phyloP scores from a whole-genome alignment of 2,113 vertebrate genomes.

The Epinephelus lanceolatus region DNA sequence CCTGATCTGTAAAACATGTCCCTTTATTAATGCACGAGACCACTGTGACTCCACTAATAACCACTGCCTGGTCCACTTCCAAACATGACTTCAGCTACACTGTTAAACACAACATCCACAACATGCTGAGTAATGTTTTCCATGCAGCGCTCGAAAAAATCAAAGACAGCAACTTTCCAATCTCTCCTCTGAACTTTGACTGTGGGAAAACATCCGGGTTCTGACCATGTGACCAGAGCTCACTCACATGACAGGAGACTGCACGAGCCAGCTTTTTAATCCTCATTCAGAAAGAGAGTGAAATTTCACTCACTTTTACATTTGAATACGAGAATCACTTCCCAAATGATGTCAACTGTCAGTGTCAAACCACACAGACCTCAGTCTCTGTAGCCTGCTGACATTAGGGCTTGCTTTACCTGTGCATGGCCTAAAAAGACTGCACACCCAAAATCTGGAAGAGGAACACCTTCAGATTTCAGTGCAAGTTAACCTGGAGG shows the following conservation, averaged over 20 bases:
- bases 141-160: slow-evolving; percentile 35
- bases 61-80: background rate
- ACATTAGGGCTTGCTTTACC: background rate
- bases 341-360: background rate
- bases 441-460: background rate
- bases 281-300: slow-evolving; percentile 14
- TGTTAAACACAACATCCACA: slow-evolving; percentile 31
- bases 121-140: slow-evolving; percentile 70
- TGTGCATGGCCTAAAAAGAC: background rate
- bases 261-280: slow-evolving; percentile 25
- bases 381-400: background rate
- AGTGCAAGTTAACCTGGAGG: slow-evolving; percentile 2
- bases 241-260: slow-evolving; percentile 78
- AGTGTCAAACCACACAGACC: background rate
- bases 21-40: background rate
- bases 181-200: slow-evolving; percentile 75
- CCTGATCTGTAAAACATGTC: background rate
- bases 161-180: slow-evolving; percentile 69
- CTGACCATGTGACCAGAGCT: slow-evolving; percentile 70
- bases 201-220: slow-evolving; percentile 79
- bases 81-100: slow-evolving; percentile 27
- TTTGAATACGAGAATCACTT: background rate
- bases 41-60: background rate
- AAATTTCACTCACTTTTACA: background rate
- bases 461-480: background rate